A percentile compares a stretch with the other conserved stretches of the same genome.
These are phyloP conservation scores for Turritopsis dohrnii DNA, from an alignment of 30 jellyfish, hydroid and myxozoan species.

Conservation along the genomic window DNA sequence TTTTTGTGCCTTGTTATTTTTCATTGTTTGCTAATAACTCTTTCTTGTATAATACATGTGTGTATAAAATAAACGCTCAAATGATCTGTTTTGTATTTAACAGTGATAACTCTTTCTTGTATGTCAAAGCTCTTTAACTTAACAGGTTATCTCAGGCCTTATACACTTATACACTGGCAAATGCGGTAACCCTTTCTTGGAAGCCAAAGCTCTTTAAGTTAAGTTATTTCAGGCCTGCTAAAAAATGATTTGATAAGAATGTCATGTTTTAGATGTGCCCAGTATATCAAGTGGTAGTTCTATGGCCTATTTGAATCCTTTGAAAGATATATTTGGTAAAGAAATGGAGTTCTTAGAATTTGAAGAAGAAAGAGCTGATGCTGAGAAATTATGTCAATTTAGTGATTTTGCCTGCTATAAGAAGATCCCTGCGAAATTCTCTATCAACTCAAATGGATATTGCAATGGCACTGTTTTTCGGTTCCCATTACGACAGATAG, in stretches of 20 bases:
- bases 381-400: not conserved
- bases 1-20: not conserved
- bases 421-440: slow-evolving; percentile 1
- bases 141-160: not conserved
- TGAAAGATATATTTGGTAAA: slow-evolving; percentile 29
- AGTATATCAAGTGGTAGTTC: slow-evolving; percentile 39
- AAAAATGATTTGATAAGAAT: not conserved
- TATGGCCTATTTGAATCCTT: slow-evolving; percentile 46
- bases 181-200: not conserved
- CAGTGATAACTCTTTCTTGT: not conserved
- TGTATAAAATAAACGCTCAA: not conserved
- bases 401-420: slow-evolving; percentile 25
- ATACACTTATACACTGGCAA: not conserved
- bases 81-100: too few relatives aligned
- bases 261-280: slow-evolving; percentile 43
- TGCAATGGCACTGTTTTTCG: slow-evolving; percentile 63
- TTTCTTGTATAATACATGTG: not conserved
- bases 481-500: slow-evolving; percentile 42
- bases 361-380: slow-evolving; percentile 11
- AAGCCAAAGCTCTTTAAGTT: not conserved
- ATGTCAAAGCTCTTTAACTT: not conserved
- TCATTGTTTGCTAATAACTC: not conserved
- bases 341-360: slow-evolving; percentile 18
- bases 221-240: not conserved
- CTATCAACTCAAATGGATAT: slow-evolving; percentile 11